Conservation (phyloP, 1,140 invertebrate genomes). For the Spodoptera litura region DNA sequence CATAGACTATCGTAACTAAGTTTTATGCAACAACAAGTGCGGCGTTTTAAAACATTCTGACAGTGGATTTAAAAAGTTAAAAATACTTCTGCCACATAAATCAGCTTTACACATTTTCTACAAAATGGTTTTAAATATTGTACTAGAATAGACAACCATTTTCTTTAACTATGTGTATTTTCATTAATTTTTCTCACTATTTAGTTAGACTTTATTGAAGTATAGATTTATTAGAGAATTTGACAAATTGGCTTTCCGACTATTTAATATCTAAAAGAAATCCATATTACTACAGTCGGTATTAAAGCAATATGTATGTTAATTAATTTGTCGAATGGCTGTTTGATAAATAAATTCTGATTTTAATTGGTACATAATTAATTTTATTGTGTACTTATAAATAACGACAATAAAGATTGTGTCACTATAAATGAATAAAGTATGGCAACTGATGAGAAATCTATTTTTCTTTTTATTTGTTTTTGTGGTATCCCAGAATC, state of each 20-base stretch:
- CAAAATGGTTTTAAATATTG: too few species aligned
- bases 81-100: conserved; percentile 15
- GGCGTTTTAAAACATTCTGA: conserved; percentile 17
- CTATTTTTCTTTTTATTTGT: conserved; percentile 3
- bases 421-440: conserved; percentile 2
- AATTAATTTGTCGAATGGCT: conserved; percentile 19
- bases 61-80: conserved; percentile 3
- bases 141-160: too few species aligned
- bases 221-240: too few species aligned
- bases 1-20: conserved; percentile 36
- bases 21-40: conserved; percentile 18
- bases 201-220: too few species aligned
- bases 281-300: too few species aligned
- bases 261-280: too few species aligned
- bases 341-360: conserved; percentile 9
- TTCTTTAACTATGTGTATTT: too few species aligned
- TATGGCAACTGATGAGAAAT: conserved; percentile 14
- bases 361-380: conserved; percentile 16
- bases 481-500: background rate
- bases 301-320: background rate
- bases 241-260: too few species aligned
- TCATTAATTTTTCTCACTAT: too few species aligned
- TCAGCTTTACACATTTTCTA: too few species aligned
- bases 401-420: conserved; percentile 12
- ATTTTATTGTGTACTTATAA: conserved; percentile 17